Evolutionary conservation across 2,888 invertebrate species (phyloP).

Genomic region (Cephus spinipes): DNA sequence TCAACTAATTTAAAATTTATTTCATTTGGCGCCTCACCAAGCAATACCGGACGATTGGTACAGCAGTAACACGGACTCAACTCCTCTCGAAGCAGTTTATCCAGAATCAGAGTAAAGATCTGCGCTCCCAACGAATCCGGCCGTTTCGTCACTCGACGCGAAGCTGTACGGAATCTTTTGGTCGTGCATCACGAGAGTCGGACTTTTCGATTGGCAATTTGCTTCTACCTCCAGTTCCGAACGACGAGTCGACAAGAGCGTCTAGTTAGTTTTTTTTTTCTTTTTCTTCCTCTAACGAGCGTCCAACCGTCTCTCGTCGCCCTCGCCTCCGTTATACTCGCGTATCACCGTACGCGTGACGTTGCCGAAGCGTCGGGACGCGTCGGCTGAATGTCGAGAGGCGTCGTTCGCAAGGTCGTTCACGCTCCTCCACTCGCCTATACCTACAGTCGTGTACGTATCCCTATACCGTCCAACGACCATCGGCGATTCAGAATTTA

Average conservation of each 20-base stretch:
- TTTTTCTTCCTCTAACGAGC: neutral
- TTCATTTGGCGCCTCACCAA: constrained; percentile 53
- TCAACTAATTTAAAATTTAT: constrained; percentile 54
- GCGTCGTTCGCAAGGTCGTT: neutral
- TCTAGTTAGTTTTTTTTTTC: neutral
- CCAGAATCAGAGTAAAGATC: neutral
- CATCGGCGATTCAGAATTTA: neutral
- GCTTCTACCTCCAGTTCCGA: neutral
- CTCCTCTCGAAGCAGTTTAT: neutral
- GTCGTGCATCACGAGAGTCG: too few species aligned
- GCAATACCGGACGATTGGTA: neutral
- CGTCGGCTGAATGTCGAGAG: neutral
- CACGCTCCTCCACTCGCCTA: neutral
- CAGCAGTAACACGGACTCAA: neutral
- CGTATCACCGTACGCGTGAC: neutral
- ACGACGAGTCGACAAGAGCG: too few species aligned
- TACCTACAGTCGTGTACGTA: neutral
- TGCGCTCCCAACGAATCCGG: neutral
- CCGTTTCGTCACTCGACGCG: neutral
- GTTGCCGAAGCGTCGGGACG: neutral
- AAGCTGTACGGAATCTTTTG: neutral
- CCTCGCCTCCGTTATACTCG: neutral
- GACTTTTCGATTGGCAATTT: neutral
- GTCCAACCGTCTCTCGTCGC: neutral
- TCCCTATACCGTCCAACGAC: neutral